phyloP scores from a whole-genome alignment of 2,797 vertebrate genomes.

The Thamnophis elegans region DNA sequence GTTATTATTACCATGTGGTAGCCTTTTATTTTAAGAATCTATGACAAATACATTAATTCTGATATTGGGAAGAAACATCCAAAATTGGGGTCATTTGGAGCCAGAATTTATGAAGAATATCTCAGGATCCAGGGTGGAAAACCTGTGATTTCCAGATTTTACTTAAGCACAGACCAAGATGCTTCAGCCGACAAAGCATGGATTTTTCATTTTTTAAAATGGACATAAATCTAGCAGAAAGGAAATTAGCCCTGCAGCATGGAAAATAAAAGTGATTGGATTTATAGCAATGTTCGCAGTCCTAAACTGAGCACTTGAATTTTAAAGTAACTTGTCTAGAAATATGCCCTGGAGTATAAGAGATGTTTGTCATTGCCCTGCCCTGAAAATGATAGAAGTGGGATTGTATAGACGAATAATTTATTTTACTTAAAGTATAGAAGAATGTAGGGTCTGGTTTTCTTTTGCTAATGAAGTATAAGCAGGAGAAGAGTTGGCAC shows the following conservation, averaged over 20 bases:
- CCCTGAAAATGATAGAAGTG: background rate
- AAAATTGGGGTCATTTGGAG: background rate
- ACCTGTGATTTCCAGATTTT: background rate
- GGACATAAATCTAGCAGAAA: background rate
- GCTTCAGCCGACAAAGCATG: background rate
- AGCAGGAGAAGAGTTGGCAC: background rate
- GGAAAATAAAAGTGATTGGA: background rate
- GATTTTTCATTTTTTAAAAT: background rate
- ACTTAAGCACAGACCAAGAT: background rate
- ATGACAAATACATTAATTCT: background rate
- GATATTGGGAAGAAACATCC: background rate
- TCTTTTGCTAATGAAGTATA: background rate
- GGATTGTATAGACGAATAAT: background rate
- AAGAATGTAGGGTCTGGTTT: background rate
- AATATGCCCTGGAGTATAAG: background rate
- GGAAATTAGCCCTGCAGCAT: background rate
- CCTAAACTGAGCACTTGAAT: background rate
- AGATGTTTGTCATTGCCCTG: background rate
- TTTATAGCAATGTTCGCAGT: background rate
- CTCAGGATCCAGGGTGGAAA: background rate
- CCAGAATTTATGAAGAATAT: background rate
- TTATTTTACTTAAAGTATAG: background rate
- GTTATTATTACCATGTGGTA: background rate
- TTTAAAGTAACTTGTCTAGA: background rate
- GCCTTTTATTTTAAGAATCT: background rate